phyloP scores from a whole-genome alignment of 2,888 invertebrate species.

The Drosophila macrospina region DNA sequence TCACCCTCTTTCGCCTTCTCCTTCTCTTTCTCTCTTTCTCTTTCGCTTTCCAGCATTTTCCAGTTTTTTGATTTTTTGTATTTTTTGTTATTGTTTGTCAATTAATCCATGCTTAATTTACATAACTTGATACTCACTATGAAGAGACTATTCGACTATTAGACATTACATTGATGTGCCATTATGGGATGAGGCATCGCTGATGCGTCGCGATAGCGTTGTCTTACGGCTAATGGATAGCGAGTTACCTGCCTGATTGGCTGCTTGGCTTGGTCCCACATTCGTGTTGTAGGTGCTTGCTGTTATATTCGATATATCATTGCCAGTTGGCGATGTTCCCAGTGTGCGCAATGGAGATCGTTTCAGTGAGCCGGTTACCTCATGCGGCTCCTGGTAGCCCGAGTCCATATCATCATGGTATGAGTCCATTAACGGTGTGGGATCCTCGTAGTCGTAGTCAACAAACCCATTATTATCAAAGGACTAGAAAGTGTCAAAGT shows the following conservation, averaged over 20 bases:
- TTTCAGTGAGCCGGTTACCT: conserved; percentile 83
- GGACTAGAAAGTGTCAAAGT: conserved; percentile 72
- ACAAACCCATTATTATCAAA: conserved; percentile 92
- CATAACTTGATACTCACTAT: conserved; percentile 39
- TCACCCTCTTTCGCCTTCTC: neutral
- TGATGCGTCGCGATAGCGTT: conserved; percentile 83
- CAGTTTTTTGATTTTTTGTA: conserved; percentile 6
- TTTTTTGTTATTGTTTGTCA: neutral
- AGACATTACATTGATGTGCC: conserved; percentile 83
- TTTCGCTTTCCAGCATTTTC: conserved; percentile 18
- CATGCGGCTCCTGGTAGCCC: conserved; percentile 86
- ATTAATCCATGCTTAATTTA: conserved; percentile 42
- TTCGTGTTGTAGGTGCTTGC: conserved; percentile 89
- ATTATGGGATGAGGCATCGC: conserved; percentile 83
- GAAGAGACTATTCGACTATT: conserved; percentile 16
- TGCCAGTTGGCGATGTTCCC: conserved; percentile 91
- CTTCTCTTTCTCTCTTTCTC: conserved; percentile 3
- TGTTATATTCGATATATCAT: conserved; percentile 90
- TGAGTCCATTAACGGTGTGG: conserved; percentile 90
- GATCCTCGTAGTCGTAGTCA: conserved; percentile 93
- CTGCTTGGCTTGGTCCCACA: conserved; percentile 47
- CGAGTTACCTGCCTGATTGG: conserved; percentile 78
- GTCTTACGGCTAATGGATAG: conserved; percentile 86
- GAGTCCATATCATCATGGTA: conserved; percentile 88
- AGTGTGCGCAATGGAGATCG: conserved; percentile 87